Percentiles rank a stretch among this genome's conserved stretches.
phyloP scores from a whole-genome alignment of 2,113 vertebrate genomes.

The Nannobrachium achirus region DNA sequence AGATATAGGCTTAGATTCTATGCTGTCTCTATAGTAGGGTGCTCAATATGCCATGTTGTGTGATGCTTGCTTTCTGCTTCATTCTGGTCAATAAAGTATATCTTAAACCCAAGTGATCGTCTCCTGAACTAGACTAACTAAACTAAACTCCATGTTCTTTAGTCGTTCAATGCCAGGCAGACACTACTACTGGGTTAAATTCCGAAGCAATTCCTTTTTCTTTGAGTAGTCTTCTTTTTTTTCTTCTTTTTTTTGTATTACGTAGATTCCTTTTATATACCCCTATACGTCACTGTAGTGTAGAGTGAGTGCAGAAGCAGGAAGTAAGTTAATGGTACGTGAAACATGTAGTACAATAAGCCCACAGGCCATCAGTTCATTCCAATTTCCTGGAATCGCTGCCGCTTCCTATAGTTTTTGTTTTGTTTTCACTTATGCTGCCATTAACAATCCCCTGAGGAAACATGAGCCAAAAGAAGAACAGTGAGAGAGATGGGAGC shows the following conservation, averaged over 20 bases:
- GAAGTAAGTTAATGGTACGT: slow-evolving; percentile 53
- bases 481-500: slow-evolving; percentile 48
- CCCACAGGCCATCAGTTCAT: slow-evolving; percentile 38
- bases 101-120: too few relatives aligned
- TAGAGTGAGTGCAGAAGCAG: slow-evolving; percentile 26
- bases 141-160: too few relatives aligned
- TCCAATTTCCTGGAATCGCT: slow-evolving; percentile 74
- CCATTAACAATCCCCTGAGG: slow-evolving; percentile 73
- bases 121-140: too few relatives aligned
- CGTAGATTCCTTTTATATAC: slow-evolving; percentile 6
- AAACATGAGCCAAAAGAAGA: slow-evolving; percentile 59
- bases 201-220: slow-evolving; percentile 24
- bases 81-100: too few relatives aligned
- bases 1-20: too few relatives aligned
- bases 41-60: too few relatives aligned
- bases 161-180: too few relatives aligned
- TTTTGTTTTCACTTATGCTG: slow-evolving; percentile 68
- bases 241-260: slow-evolving; percentile 19
- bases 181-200: neutral
- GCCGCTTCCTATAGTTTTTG: slow-evolving; percentile 62
- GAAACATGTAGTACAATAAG: slow-evolving; percentile 58
- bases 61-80: too few relatives aligned
- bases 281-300: slow-evolving; percentile 17
- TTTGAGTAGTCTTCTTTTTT: slow-evolving; percentile 45
- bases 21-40: too few relatives aligned